Evolutionary conservation across 2,797 vertebrate genomes (phyloP).

Genomic region (Sphenodon punctatus): DNA sequence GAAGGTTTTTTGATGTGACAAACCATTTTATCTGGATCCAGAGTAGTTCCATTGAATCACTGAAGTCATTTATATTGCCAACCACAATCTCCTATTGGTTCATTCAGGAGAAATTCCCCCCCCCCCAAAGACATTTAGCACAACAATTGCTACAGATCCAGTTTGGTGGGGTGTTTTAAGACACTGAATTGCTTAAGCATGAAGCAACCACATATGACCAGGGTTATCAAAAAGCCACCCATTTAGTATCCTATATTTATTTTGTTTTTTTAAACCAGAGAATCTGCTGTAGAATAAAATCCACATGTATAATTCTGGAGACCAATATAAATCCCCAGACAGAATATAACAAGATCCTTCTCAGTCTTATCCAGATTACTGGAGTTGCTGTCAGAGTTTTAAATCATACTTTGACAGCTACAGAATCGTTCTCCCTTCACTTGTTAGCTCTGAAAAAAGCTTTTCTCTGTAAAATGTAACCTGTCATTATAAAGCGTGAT

Average conservation of each 20-base stretch:
- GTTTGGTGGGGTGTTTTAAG: too few species aligned
- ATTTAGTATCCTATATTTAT: background rate
- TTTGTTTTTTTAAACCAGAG: background rate
- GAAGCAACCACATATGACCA: background rate
- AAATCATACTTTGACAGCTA: conserved; percentile 20
- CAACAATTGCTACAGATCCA: too few species aligned
- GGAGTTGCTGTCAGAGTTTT: conserved; percentile 4
- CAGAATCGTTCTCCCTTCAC: conserved; percentile 23
- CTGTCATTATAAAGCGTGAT: conserved; percentile 35
- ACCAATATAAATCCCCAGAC: background rate
- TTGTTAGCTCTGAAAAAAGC: conserved; percentile 38
- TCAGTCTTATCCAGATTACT: conserved; percentile 3
- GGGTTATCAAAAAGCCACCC: background rate
- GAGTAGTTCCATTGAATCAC: too few species aligned
- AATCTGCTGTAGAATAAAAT: background rate
- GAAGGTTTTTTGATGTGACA: too few species aligned
- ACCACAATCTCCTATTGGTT: too few species aligned
- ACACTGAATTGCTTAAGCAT: too few species aligned
- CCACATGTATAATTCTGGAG: background rate
- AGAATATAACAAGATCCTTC: background rate
- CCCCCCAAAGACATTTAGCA: too few species aligned
- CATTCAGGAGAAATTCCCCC: too few species aligned
- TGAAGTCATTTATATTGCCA: too few species aligned
- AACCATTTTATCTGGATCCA: too few species aligned
- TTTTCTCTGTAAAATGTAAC: conserved; percentile 39